Evolutionary conservation across 2,888 invertebrate genomes (phyloP), one percentile per base, ranked within the genome.

Genomic region (Drosophila kuntzei): DNA sequence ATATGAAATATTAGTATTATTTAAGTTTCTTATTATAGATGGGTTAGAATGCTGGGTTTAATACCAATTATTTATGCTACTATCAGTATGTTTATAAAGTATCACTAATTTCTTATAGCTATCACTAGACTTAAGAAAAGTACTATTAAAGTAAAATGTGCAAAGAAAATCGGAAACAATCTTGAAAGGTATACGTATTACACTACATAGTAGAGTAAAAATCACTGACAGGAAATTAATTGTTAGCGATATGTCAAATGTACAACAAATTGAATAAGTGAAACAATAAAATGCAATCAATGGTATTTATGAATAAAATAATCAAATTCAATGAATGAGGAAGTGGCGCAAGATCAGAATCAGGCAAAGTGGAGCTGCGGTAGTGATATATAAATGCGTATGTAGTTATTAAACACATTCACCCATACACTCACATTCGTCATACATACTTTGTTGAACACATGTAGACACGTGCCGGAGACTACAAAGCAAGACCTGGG

Each of bases 331-430:
- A 58, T 58, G 27, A 39, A 46, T 47, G 16, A 32, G 37, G 37
- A 69, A 66, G 54, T 60, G 34, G n/a, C 44, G 46, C 39, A 53
- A 53, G 36, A 60, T 22, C 49, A 67, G 64, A 64, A 53, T 46
- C 69, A 66, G 61, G 36, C 34, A 41, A 65, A 70, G 20, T 66
- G 61, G 70, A 64, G 75, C 71, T 53, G 22, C 77, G 75, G 79
- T 84, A 78, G 76, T 64, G 54, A 51, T 65, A 61, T 41, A 67
- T 78, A 75, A 81, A 73, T 70, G 64, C 55, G 55, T 27, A 9
- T 27, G 27, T 66, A 79, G 68, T 81, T 72, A 87, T 75, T 66
- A 44, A 27, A 39, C 32, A 65, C 65, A 50, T 4, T 34, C 41
- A 32, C 32, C 55, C 6, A 37, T 8, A 25, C 20, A 41, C 5